Base-by-base conservation (phyloP, 2,113 vertebrate species). In the human region DNA sequence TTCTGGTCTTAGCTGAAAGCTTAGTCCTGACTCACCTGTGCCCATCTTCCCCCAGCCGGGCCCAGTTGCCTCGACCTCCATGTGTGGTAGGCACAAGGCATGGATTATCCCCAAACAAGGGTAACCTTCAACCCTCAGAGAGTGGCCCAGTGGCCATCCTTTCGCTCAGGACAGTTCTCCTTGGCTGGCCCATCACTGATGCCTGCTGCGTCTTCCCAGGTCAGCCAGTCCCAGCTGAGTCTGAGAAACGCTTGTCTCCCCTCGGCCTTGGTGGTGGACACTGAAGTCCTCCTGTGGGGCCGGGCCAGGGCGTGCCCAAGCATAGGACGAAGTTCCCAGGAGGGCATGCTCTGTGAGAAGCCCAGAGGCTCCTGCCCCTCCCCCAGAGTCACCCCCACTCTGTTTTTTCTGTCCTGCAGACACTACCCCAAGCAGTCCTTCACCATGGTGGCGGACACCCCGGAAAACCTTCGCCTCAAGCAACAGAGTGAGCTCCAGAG, bases 341-440 rank as follows among this genome's bases (percentile, higher is more conserved):
- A 72, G 92, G 57, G 70, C 57, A 59, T 48, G 22, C 45, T 40
- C 66, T 38, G 13, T 10, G n/a, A 59, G 61, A 38, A 61, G 22
- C 30, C 32, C 2, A n/a, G 76, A 14, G 11, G 5, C 40, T 35
- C 61, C 38, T 20, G 25, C 22, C 0, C 55, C 32, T 50, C 5
- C 17, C 0, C 22, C 17, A 0, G 4, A 43, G 22, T 96, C 92
- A 97, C 52, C 27, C 23, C n/a, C 2, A 0, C 16, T 45, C 40
- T 18, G 52, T 38, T 25, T 82, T 57, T 96, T 96, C 22, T 57
- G 6, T 14, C 94, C 96, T 89, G 76, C 99, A 99, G 99, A 98
- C 99, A 99, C 99, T 99, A 99, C 99, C 99, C 99, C 88, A 99
- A 99, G 99, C 99, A 99, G 95, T 98, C 99, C 96, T 99, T 99